Base-by-base conservation (phyloP, 2,797 vertebrate species). In the Danio jaintianensis region DNA sequence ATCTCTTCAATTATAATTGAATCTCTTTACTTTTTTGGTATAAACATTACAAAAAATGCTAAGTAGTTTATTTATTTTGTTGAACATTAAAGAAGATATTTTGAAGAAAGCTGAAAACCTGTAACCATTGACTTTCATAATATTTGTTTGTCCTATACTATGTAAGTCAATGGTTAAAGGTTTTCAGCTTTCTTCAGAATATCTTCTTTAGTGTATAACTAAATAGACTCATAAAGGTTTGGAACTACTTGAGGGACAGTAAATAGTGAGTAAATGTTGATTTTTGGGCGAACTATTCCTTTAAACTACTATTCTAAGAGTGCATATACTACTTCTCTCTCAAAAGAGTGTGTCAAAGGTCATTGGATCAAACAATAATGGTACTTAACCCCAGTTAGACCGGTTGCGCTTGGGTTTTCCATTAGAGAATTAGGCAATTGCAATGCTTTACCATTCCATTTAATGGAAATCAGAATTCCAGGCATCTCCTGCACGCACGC, bases 381-480 rank as follows among this genome's bases (percentile, higher is more conserved):
- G 63, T 45, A 62, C 38, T 42, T 55, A 75, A 55, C 20, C 45
- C 53, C 15, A 61, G 80, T 72, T 62, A 42, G 56, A 72, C 80
- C 13, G 53, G 73, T 64, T 72, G 7, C 6, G 45, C 58, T 11
- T 36, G 42, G 63, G 15, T 64, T 53, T 55, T 29, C 58, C 77
- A 9, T 38, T 66, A 66, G 8, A 12, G 1, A 82, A 59, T 7
- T 13, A 64, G 53, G 36, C 40, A 48, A 67, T 43, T 16, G 7
- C 1, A n/a, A 43, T 15, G 2, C 52, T 42, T 40, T 11, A 52
- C 42, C 20, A 36, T 61, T 15, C 38, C 13, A 15, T 50, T 50
- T 18, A 15, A 62, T 5, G 42, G 43, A 69, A 78, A 50, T 69
- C 7, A 5, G 8, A 69, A 50, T 58, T 58, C 53, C 43, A 45